These are phyloP conservation scores for Ailurus styani DNA, from an alignment of 2,113 vertebrate species.

Conservation along the genomic window DNA sequence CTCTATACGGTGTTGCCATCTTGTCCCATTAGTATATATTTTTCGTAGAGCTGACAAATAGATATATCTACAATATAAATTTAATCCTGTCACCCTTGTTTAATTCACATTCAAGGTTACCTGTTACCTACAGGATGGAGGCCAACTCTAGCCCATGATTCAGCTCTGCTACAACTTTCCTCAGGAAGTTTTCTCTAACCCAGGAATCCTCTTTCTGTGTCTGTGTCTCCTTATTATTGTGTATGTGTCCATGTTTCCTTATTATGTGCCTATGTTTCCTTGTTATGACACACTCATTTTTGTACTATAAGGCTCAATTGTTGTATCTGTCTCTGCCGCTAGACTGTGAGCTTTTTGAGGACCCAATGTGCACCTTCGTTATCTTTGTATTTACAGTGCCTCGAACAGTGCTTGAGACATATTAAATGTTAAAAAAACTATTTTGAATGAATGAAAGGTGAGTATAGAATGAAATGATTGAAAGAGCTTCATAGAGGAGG, in stretches of 20 bases:
- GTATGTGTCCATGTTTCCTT: too few species aligned
- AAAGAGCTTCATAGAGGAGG: background rate
- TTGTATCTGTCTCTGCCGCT: background rate
- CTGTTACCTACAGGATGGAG: background rate
- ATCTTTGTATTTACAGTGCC: background rate
- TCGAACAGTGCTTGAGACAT: background rate
- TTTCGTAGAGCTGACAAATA: background rate
- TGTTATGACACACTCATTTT: background rate
- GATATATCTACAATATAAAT: background rate
- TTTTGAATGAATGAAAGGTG: background rate
- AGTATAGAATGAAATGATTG: background rate
- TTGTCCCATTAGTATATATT: background rate
- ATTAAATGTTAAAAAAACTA: background rate
- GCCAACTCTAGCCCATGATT: background rate
- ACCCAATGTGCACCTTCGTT: background rate
- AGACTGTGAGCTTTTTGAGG: background rate
- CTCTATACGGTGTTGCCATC: background rate
- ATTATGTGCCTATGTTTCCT: background rate
- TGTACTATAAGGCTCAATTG: background rate
- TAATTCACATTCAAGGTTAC: background rate
- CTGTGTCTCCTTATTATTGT: too few species aligned
- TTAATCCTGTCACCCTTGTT: background rate
- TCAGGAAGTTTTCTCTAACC: background rate
- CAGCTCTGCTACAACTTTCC: background rate
- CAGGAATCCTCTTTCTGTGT: background rate